Conservation (phyloP, 2,888 invertebrate species). For the Cetonia aurata region DNA sequence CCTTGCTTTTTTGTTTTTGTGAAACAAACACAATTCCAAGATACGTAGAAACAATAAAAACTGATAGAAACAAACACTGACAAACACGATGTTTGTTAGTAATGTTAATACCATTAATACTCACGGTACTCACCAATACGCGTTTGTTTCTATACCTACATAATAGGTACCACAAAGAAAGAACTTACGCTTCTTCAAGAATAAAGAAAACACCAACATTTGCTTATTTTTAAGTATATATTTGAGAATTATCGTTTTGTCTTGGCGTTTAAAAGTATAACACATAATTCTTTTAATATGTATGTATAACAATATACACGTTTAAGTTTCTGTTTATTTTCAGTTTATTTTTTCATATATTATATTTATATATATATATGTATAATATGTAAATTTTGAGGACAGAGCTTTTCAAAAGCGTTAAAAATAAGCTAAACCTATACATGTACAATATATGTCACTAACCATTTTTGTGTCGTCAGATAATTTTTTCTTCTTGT, state of each 20-base stretch:
- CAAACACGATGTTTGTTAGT: too few relatives aligned
- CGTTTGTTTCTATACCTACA: too few relatives aligned
- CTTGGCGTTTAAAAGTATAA: slow-evolving; percentile 49
- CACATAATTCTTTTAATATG: slow-evolving; percentile 47
- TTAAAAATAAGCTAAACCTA: slow-evolving; percentile 46
- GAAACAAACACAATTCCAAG: slow-evolving; percentile 21
- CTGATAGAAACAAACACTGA: too few relatives aligned
- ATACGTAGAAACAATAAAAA: not conserved
- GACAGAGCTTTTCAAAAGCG: slow-evolving; percentile 52
- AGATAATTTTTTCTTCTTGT: too few relatives aligned
- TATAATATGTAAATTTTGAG: slow-evolving; percentile 42
- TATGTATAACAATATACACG: slow-evolving; percentile 50
- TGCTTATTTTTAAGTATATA: slow-evolving; percentile 47
- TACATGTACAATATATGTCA: slow-evolving; percentile 48
- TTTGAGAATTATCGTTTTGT: slow-evolving; percentile 50
- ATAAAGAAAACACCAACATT: not conserved
- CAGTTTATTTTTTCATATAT: slow-evolving; percentile 22
- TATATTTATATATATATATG: too few relatives aligned
- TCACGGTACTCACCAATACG: too few relatives aligned
- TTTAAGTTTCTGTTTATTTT: slow-evolving; percentile 34
- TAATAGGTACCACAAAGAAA: too few relatives aligned
- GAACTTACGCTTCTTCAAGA: too few relatives aligned
- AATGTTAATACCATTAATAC: too few relatives aligned
- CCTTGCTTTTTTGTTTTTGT: slow-evolving; percentile 10
- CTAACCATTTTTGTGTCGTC: slow-evolving; percentile 45